Conservation (phyloP, 2,797 vertebrate species). For the Micropoecilia bifurca region DNA sequence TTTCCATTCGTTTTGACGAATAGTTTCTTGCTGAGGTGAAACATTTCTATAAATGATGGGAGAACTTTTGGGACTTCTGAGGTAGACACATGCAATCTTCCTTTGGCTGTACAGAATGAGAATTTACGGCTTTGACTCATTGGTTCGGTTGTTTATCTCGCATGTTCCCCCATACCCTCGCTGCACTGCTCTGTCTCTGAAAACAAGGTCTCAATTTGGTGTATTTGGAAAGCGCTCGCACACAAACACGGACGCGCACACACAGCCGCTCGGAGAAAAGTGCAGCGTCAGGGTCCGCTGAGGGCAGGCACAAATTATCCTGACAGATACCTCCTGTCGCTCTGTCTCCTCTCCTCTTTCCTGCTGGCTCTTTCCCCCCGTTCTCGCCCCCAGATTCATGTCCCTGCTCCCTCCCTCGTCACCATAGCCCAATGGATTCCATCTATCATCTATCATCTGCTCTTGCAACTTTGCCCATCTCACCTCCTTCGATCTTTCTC, state of each 20-base stretch:
- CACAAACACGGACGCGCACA: conserved; percentile 37
- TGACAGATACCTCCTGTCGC: conserved; percentile 67
- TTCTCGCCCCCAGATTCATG: conserved; percentile 42
- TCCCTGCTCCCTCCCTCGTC: conserved; percentile 36
- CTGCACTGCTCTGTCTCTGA: conserved; percentile 51
- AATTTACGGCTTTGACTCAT: conserved; percentile 12
- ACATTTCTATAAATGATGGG: background rate
- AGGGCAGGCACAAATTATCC: conserved; percentile 78
- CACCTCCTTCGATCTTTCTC: conserved; percentile 23
- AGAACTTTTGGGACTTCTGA: background rate
- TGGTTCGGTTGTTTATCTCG: conserved; percentile 31
- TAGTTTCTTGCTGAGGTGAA: background rate
- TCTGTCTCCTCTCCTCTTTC: conserved; percentile 44
- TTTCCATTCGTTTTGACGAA: background rate
- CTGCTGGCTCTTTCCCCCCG: conserved; percentile 34
- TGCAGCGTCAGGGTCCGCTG: conserved; percentile 77
- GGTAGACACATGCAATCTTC: background rate
- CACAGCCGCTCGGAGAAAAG: conserved; percentile 60
- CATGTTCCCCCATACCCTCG: conserved; percentile 43
- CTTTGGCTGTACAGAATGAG: background rate
- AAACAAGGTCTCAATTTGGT: conserved; percentile 64
- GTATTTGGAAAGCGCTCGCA: conserved; percentile 49
- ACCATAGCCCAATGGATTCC: conserved; percentile 40
- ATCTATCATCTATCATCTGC: conserved; percentile 69
- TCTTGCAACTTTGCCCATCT: conserved; percentile 33